These are phyloP conservation scores for Phortica variegata DNA, from an alignment of 1,140 invertebrate species.

Conservation along the genomic window DNA sequence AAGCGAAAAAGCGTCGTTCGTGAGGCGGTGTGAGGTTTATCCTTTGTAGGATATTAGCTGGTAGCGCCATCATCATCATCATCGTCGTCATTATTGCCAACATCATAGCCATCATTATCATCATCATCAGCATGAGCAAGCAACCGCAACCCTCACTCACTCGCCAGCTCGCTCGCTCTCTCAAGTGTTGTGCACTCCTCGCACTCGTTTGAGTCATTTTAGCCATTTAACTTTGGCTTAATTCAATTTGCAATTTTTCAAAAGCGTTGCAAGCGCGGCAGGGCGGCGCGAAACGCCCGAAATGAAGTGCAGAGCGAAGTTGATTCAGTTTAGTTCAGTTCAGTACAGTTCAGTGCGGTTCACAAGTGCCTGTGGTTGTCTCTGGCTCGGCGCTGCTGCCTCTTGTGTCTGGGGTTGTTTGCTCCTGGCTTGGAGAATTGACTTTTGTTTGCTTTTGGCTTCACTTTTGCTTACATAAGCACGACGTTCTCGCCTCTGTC, in stretches of 20 bases:
- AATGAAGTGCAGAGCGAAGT: neutral
- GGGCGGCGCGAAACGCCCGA: neutral
- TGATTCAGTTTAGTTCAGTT: constrained; percentile 16
- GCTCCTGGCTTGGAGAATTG: neutral
- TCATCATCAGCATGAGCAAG: no score
- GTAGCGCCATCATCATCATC: constrained; percentile 31
- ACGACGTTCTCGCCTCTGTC: neutral
- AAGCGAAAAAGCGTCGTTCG: no score
- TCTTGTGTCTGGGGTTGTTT: neutral
- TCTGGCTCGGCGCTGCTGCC: neutral
- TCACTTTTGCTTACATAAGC: neutral
- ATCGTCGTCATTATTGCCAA: no score
- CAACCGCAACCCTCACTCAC: constrained; percentile 40
- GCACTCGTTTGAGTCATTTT: constrained; percentile 42
- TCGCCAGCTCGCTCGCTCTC: constrained; percentile 3
- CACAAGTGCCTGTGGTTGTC: neutral
- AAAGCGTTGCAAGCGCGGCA: constrained; percentile 27
- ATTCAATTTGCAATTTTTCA: constrained; percentile 57
- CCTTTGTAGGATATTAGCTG: constrained; percentile 50
- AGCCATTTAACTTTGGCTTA: constrained; percentile 57
- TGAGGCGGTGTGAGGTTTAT: constrained; percentile 30
- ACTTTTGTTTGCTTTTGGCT: neutral
- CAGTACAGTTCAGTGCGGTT: neutral
- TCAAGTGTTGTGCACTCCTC: constrained; percentile 25
- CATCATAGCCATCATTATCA: no score